These are phyloP conservation scores for Luperina testacea DNA, from an alignment of 2,888 invertebrate species.

Conservation along the genomic window DNA sequence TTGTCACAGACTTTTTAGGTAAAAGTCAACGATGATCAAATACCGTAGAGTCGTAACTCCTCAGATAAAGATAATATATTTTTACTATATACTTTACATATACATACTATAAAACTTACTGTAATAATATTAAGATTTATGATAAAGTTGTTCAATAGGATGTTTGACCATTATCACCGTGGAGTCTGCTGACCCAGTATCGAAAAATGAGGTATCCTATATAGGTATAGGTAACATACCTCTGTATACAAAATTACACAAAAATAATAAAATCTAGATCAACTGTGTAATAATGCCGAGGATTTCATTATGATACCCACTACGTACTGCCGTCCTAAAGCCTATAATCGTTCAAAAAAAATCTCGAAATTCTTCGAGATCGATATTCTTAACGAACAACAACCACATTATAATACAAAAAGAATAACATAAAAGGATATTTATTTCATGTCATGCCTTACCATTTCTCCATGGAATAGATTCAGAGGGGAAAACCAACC, in stretches of 20 bases:
- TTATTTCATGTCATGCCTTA: constrained; percentile 8
- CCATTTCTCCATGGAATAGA: constrained; percentile 3
- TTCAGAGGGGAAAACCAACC: constrained; percentile 14
- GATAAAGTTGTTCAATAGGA: background rate
- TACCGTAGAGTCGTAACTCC: background rate
- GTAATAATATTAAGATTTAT: no score
- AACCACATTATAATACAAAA: constrained; percentile 44
- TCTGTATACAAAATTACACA: background rate
- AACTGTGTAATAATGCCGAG: background rate
- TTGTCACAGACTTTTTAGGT: background rate
- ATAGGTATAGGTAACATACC: no score
- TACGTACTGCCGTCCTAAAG: background rate
- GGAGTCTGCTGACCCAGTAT: background rate
- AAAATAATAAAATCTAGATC: background rate
- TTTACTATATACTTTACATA: background rate
- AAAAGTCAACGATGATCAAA: background rate
- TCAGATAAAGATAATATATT: background rate
- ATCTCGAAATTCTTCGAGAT: constrained; percentile 9
- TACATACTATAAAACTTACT: background rate
- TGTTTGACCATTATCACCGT: background rate
- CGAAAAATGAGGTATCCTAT: background rate
- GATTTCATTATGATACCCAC: background rate
- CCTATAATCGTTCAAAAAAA: constrained; percentile 28
- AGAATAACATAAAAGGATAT: constrained; percentile 19
- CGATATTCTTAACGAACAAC: constrained; percentile 4